phyloP scores from a whole-genome alignment of 2,797 vertebrate species.

The Sebastes hubbsi region DNA sequence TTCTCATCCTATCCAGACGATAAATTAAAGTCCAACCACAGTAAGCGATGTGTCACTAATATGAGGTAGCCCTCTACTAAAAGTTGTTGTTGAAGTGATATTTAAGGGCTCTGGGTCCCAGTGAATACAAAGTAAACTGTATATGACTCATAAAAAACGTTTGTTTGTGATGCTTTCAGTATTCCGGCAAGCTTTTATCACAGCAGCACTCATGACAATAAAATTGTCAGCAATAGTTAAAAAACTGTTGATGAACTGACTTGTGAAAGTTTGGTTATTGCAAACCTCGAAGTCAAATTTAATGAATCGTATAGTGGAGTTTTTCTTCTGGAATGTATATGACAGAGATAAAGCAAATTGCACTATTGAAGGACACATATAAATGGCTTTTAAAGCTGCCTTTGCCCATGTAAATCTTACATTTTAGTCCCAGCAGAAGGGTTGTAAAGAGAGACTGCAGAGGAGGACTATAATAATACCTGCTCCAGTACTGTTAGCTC shows the following conservation, averaged over 20 bases:
- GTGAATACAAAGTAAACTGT: slow-evolving; percentile 36
- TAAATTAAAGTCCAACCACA: slow-evolving; percentile 23
- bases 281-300: slow-evolving; percentile 49
- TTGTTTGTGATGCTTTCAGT: slow-evolving; percentile 43
- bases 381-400: slow-evolving; percentile 43
- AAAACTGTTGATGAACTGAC: slow-evolving; percentile 39
- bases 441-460: slow-evolving; percentile 35
- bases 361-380: slow-evolving; percentile 35
- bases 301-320: slow-evolving; percentile 18
- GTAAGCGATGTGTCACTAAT: slow-evolving; percentile 23
- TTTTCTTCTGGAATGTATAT: slow-evolving; percentile 39
- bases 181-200: slow-evolving; percentile 36
- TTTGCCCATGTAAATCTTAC: slow-evolving; percentile 43
- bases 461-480: neutral
- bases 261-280: slow-evolving; percentile 53
- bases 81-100: slow-evolving; percentile 27
- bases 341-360: slow-evolving; percentile 37
- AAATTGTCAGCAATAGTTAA: slow-evolving; percentile 50
- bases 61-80: slow-evolving; percentile 15
- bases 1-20: slow-evolving; percentile 15
- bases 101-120: slow-evolving; percentile 16
- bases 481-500: neutral
- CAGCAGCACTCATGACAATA: slow-evolving; percentile 31
- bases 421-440: slow-evolving; percentile 26
- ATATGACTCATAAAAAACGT: slow-evolving; percentile 41